Percentiles rank a stretch among this genome's conserved stretches.
These are phyloP conservation scores for Limnephilus rhombicus DNA, from an alignment of 2,888 invertebrate species.

Conservation along the genomic window DNA sequence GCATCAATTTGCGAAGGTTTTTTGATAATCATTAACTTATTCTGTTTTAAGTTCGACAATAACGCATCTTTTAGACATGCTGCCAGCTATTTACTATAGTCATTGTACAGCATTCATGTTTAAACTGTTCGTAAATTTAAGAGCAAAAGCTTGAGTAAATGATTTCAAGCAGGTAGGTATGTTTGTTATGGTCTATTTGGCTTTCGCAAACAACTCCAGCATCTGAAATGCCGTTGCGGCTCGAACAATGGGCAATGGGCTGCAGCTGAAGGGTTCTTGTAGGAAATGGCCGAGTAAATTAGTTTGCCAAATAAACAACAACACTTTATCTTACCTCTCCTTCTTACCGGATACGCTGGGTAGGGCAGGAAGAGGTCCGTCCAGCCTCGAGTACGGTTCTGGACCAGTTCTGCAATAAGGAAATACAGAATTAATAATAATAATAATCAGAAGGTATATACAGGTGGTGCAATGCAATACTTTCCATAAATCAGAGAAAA, in stretches of 20 bases:
- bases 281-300: conserved; percentile 11
- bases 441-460: too few relatives aligned
- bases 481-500: too few relatives aligned
- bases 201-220: conserved; percentile 8
- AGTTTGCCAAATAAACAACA: background rate
- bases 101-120: background rate
- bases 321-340: conserved; percentile 46
- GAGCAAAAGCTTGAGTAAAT: conserved; percentile 13
- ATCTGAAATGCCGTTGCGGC: background rate
- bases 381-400: conserved; percentile 52
- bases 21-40: background rate
- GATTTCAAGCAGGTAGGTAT: background rate
- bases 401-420: conserved; percentile 54
- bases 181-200: conserved; percentile 20
- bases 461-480: too few relatives aligned
- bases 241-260: background rate
- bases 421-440: background rate
- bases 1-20: background rate
- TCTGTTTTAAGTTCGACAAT: background rate
- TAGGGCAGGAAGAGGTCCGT: conserved; percentile 55
- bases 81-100: background rate
- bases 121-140: background rate
- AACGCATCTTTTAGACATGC: background rate
- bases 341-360: conserved; percentile 47
- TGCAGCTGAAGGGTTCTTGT: conserved; percentile 4